Base-by-base conservation (phyloP, 2,113 vertebrate genomes). In the Microcebus ravelobensis region DNA sequence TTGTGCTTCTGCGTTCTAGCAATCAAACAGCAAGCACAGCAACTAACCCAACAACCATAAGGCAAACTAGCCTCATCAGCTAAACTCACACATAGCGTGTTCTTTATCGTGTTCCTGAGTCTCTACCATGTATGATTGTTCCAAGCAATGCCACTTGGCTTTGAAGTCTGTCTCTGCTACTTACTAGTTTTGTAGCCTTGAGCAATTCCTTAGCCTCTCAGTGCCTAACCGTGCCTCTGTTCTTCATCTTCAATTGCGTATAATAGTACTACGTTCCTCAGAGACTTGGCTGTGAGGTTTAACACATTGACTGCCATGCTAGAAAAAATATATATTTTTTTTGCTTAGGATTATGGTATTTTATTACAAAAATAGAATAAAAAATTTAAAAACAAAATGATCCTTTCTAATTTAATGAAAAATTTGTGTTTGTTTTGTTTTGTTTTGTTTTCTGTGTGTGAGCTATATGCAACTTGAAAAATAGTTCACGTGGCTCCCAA, bases 1-100 rank as follows among this genome's bases (percentile, higher is more conserved):
- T 87, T 34, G 3, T 48, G 81, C 34, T 89, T 94, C 52, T 50
- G 59, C 14, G 5, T 81, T 85, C 88, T 74, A 65, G 74, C 92
- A 94, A 65, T n/a, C 27, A 70, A 70, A 45, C 25, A 68, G 68
- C 31, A 50, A 71, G 67, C 4, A 15, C 21, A 71, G 63, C 45
- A 36, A 39, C 23, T 61, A 25, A 39, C 10, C 21, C 42, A 42
- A 77, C 17, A 77, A 20, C 36, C n/a, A 8, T 34, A 48, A 36
- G 0, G 1, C n/a, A 18, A 52, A 63, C 55, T 6, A 65, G 23
- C 65, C 29, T 34, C 12, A 0, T 21, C 8, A 8, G 17, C 23
- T 52, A 45, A 14, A n/a, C 15, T 36, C 42, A 50, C n/a, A 9
- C 4, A 1, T 31, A 31, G 3, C 27, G 12, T 27, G 9, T 15